Evolutionary conservation across 2,888 invertebrate genomes (phyloP).

Genomic region (Sarcophaga carnaria): DNA sequence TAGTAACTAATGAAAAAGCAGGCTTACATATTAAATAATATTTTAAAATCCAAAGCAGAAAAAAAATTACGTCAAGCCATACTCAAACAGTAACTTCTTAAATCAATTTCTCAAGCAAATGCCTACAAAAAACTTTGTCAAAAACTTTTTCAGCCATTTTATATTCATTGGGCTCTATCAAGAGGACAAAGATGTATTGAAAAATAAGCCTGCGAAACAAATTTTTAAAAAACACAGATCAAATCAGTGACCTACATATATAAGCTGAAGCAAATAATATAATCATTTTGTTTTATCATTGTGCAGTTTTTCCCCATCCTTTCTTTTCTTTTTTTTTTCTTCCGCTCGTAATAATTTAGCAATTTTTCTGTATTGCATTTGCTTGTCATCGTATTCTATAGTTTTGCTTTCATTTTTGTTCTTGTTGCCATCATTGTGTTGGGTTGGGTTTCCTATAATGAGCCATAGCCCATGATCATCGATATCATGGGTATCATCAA

Average conservation of each 20-base stretch:
- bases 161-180: too few species aligned
- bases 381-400: background rate
- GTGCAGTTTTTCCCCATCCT: background rate
- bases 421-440: background rate
- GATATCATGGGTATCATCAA: background rate
- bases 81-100: too few species aligned
- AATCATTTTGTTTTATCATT: background rate
- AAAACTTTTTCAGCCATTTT: too few species aligned
- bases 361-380: background rate
- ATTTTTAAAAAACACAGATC: background rate
- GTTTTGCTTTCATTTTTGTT: background rate
- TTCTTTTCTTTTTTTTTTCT: background rate
- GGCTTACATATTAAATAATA: background rate
- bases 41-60: background rate
- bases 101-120: too few species aligned
- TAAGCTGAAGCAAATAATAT: background rate
- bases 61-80: background rate
- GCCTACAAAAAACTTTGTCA: too few species aligned
- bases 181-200: background rate
- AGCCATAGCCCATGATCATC: constrained; percentile 26
- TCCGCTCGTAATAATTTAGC: background rate
- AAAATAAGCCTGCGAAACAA: background rate
- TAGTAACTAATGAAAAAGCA: background rate
- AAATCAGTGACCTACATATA: background rate
- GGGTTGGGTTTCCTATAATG: constrained; percentile 33